phyloP scores from a whole-genome alignment of 2,797 vertebrate species.

The Coccyzus lansbergi region DNA sequence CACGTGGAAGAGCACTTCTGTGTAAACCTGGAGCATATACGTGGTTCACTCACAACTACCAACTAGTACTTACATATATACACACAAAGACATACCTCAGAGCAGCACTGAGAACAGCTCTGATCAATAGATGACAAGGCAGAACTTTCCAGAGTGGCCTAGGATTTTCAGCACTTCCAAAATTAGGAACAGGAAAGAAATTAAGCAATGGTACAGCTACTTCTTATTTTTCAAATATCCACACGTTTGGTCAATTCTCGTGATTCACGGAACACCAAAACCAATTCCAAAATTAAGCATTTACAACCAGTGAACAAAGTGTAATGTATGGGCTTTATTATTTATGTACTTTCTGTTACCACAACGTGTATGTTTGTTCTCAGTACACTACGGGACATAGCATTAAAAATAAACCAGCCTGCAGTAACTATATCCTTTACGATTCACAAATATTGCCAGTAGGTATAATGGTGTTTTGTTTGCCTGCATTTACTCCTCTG shows the following conservation, averaged over 20 bases:
- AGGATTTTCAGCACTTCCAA: not conserved
- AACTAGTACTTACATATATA: not conserved
- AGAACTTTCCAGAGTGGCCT: not conserved
- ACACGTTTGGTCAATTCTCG: not conserved
- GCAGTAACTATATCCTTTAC: not conserved
- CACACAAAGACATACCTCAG: rapidly evolving
- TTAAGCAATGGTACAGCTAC: not conserved
- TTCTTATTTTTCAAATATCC: not conserved
- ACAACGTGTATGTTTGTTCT: not conserved
- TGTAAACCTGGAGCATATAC: not conserved
- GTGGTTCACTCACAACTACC: not conserved
- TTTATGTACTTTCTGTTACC: not conserved
- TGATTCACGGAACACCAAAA: not conserved
- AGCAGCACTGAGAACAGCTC: not conserved
- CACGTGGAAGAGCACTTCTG: rapidly evolving
- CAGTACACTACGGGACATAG: not conserved
- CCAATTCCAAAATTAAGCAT: not conserved
- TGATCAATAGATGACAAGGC: not conserved
- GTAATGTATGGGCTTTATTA: not conserved
- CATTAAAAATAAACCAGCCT: not conserved
- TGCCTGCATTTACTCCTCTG: not conserved
- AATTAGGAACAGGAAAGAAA: not conserved
- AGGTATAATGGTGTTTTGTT: not conserved
- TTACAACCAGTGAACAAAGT: not conserved
- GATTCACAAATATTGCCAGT: not conserved